Evolutionary conservation across 2,797 vertebrate species (phyloP), one percentile per base, ranked within the genome.

Genomic region (Sus cebifrons): DNA sequence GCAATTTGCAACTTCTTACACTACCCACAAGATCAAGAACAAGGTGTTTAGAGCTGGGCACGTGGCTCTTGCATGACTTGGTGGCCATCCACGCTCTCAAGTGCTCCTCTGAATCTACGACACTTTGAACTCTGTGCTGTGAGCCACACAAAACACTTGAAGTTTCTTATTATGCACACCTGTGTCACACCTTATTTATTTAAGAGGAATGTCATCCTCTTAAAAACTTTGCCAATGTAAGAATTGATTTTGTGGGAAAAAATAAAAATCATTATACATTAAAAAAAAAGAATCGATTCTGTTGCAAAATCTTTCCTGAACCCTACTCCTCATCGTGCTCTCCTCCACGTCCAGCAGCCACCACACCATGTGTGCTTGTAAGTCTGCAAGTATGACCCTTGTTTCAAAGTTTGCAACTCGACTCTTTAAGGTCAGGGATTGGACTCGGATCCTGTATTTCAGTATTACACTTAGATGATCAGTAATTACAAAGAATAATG

Each of bases 181-280:
- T 54, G 11, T 36, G 54, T 44, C 23, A 60, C 36, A 8, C 10
- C 27, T 83, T 92, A 68, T 32, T 79, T 7, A 81, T 44, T 44
- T 44, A 44, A 44, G 44, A 44, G 44, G 14, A 84, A 71, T 14
- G 3, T n/a, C 15, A 4, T 86, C 36, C 29, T 89, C 32, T 71
- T 86, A 87, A 14, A 60, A 95, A 88, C 4, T 27, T 58, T 1
- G 12, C 68, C 10, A 64, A 18, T 68, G 89, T 96, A 87, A 94
- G 68, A 32, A 32, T 32, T 2, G 32, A 32, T 32, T 32, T 2
- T 32, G 32, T 32, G 32, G 32, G 32, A 32, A 32, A 32, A 32
- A 32, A 32, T 32, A 32, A 32, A 32, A 32, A 32, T 32, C 32
- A 32, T 32, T 32, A 32, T 32, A 32, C 32, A 32, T 32, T 32